Conservation (phyloP, 2,113 vertebrate genomes). For the Heliornis fulica region DNA sequence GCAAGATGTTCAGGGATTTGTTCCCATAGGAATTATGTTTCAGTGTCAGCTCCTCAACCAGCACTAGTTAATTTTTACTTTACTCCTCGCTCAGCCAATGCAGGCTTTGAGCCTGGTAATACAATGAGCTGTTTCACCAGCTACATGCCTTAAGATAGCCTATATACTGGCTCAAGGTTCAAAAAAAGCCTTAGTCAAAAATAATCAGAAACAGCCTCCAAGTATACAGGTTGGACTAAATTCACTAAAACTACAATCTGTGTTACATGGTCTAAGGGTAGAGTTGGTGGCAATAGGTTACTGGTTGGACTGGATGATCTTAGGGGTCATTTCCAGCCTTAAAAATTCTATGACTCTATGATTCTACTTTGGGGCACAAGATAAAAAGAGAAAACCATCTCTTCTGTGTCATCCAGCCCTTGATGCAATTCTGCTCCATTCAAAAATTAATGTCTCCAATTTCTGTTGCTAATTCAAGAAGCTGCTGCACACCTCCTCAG, state of each 20-base stretch:
- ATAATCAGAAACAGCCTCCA: background rate
- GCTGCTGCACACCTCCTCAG: background rate
- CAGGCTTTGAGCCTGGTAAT: background rate
- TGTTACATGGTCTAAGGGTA: no score
- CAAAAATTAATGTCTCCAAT: rapidly evolving
- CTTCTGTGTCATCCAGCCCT: background rate
- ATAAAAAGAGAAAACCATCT: background rate
- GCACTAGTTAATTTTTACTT: background rate
- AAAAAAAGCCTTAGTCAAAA: background rate
- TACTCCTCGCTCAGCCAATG: background rate
- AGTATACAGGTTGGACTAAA: no score
- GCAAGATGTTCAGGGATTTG: background rate
- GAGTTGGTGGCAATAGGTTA: no score
- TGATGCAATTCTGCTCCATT: background rate
- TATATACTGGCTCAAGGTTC: background rate
- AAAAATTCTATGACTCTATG: no score
- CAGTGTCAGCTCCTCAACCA: background rate
- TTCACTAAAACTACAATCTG: no score
- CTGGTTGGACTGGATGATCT: no score
- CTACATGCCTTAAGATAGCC: background rate
- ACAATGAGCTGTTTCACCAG: background rate
- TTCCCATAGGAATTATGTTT: background rate
- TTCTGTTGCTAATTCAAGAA: background rate
- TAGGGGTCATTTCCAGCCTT: no score
- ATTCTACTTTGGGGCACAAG: background rate